A percentile compares a stretch with the other conserved stretches of the same genome.
phyloP scores from a whole-genome alignment of 2,888 invertebrate species.

The Cyrtodaria siliqua region DNA sequence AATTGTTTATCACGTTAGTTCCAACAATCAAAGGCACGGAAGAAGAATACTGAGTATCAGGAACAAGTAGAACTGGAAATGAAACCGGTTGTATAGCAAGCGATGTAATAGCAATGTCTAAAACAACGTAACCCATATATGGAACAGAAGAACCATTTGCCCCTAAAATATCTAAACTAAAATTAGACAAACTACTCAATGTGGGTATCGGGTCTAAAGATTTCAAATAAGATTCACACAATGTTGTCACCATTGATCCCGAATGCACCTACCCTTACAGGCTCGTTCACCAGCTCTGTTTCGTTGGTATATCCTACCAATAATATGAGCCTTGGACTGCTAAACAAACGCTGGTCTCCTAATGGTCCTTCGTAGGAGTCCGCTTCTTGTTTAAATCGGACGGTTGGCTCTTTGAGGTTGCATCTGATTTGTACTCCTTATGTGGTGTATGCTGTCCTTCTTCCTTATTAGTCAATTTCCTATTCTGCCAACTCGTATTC shows the following conservation, averaged over 20 bases:
- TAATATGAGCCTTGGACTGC: not conserved
- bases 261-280: constrained; percentile 6
- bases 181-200: constrained; percentile 6
- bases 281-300: constrained; percentile 1
- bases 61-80: constrained; percentile 24
- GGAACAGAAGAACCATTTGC: constrained; percentile 15
- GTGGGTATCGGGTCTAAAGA: constrained; percentile 1
- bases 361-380: constrained; percentile 8
- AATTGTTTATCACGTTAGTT: not conserved
- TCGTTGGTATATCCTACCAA: constrained; percentile 13
- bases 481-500: too few species aligned
- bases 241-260: constrained; percentile 21
- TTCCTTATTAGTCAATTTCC: too few species aligned
- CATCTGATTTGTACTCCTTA: not conserved
- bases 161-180: constrained; percentile 12
- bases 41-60: not conserved
- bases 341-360: not conserved
- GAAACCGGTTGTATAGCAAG: not conserved
- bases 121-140: constrained; percentile 22
- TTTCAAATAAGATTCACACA: constrained; percentile 1
- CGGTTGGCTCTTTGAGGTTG: not conserved
- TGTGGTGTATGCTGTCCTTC: too few species aligned
- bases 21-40: not conserved
- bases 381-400: not conserved
- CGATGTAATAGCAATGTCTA: constrained; percentile 11